Conservation (phyloP, 2,113 vertebrate genomes). For the Lucifuga dentata region DNA sequence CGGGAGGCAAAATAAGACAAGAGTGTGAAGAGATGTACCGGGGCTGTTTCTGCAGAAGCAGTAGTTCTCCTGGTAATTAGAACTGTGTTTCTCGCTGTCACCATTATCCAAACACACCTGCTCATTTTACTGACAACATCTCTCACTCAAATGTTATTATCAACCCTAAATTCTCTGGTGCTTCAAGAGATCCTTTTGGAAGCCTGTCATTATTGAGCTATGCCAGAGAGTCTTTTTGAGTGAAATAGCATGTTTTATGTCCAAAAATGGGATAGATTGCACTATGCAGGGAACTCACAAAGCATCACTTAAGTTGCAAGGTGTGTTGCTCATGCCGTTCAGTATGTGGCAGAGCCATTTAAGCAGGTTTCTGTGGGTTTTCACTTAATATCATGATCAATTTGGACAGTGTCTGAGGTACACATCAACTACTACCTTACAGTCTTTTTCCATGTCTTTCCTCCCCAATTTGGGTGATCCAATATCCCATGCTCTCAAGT, state of each 20-base stretch:
- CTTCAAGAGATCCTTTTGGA: not conserved
- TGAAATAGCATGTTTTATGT: constrained; percentile 1
- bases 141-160: not conserved
- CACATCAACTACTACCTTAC: constrained; percentile 28
- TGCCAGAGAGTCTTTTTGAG: too few relatives aligned
- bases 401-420: constrained; percentile 44
- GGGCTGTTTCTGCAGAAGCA: constrained; percentile 4
- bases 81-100: not conserved
- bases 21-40: not conserved
- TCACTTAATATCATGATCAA: constrained; percentile 41
- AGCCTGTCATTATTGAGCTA: not conserved
- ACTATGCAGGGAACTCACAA: not conserved
- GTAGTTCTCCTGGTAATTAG: not conserved
- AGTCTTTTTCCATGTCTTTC: constrained; percentile 15
- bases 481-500: too few relatives aligned
- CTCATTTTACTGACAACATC: not conserved
- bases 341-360: constrained; percentile 20
- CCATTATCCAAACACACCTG: not conserved
- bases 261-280: constrained; percentile 5
- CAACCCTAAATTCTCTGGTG: not conserved
- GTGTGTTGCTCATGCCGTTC: not conserved
- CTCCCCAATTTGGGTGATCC: too few relatives aligned
- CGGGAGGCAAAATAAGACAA: not conserved
- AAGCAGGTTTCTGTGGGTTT: constrained; percentile 23
- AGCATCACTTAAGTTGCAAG: constrained; percentile 10